Percentiles rank a stretch among this genome's conserved stretches.
Conservation (phyloP, 2,113 vertebrate species). For the Alligator mississippiensis region DNA sequence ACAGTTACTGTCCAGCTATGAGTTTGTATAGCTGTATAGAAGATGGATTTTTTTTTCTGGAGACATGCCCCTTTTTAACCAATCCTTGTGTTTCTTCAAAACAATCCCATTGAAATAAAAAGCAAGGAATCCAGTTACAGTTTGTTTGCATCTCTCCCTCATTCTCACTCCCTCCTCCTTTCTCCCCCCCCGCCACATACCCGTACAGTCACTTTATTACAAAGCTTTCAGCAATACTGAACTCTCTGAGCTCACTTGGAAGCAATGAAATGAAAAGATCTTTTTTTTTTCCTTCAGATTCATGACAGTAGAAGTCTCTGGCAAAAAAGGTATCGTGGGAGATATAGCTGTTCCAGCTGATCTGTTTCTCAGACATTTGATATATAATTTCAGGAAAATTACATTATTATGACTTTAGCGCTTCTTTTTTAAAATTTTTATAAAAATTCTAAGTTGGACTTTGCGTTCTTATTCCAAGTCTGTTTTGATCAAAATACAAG, state of each 20-base stretch:
- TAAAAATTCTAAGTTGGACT: not conserved
- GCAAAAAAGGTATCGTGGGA: constrained; percentile 65
- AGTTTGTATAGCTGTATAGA: constrained; percentile 44
- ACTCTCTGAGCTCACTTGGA: constrained; percentile 36
- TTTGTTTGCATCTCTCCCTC: constrained; percentile 20
- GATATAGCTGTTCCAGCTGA: constrained; percentile 49
- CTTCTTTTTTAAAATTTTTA: not conserved
- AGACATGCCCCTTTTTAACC: not conserved
- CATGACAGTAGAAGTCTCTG: constrained; percentile 29
- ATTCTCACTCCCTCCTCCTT: too few species aligned
- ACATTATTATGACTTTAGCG: constrained; percentile 20
- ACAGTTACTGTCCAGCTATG: constrained; percentile 59
- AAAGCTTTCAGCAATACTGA: constrained; percentile 5
- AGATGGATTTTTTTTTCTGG: constrained; percentile 19
- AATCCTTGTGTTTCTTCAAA: constrained; percentile 10
- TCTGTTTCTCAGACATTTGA: constrained; percentile 32
- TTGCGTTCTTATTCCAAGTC: constrained; percentile 31
- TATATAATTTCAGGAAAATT: constrained; percentile 28
- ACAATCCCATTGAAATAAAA: constrained; percentile 23
- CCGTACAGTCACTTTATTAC: not conserved
- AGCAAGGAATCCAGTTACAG: constrained; percentile 21
- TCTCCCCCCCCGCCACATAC: not conserved
- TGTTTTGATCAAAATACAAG: constrained; percentile 30
- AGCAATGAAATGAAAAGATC: constrained; percentile 19
- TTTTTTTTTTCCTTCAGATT: constrained; percentile 8